phyloP scores from a whole-genome alignment of 2,888 invertebrate species.

The Cryptops parisi region DNA sequence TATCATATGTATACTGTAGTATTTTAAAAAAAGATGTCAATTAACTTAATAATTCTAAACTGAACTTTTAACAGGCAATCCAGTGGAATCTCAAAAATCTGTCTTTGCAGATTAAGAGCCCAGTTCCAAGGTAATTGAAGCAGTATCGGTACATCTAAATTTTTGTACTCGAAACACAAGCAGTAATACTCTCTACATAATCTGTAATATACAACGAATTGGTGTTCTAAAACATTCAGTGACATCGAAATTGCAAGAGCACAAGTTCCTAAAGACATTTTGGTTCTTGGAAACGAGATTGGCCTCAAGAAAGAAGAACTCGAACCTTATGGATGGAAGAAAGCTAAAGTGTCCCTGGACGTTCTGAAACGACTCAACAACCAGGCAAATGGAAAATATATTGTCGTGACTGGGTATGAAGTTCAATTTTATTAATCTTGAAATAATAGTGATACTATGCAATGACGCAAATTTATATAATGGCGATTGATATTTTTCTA shows the following conservation, averaged over 20 bases:
- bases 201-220: no score
- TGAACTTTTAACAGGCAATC: no score
- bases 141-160: no score
- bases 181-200: not conserved
- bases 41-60: no score
- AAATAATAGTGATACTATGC: no score
- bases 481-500: no score
- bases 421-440: not conserved
- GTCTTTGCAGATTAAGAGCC: not conserved
- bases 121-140: slow-evolving; percentile 3
- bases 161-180: not conserved
- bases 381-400: slow-evolving; percentile 67
- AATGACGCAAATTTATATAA: no score
- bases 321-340: slow-evolving; percentile 79
- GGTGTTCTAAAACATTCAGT: slow-evolving; percentile 22
- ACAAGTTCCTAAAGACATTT: slow-evolving; percentile 74
- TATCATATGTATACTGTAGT: no score
- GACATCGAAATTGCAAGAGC: slow-evolving; percentile 82
- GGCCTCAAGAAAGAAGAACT: slow-evolving; percentile 66
- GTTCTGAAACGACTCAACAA: slow-evolving; percentile 57
- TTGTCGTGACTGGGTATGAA: slow-evolving; percentile 83
- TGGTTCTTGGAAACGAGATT: slow-evolving; percentile 62
- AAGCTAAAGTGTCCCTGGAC: slow-evolving; percentile 79
- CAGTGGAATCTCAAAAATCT: not conserved
- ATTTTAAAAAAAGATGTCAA: no score